Percentiles rank a stretch among this genome's conserved stretches.
Conservation (phyloP, 2,113 vertebrate species). For the Pterocles burchelli region DNA sequence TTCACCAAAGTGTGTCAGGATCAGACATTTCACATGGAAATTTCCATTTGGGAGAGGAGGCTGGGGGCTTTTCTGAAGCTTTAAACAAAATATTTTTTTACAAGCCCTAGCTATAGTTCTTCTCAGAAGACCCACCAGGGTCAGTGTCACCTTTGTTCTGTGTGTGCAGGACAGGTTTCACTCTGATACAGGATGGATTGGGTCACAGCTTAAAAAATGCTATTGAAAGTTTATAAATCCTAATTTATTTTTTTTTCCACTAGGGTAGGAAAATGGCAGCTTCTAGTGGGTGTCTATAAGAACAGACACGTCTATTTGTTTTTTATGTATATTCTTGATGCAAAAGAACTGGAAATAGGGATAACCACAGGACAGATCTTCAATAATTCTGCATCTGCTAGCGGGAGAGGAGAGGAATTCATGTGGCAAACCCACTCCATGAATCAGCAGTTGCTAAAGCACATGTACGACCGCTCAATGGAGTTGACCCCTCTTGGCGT, state of each 20-base stretch:
- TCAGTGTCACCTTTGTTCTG: background rate
- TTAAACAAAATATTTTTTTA: background rate
- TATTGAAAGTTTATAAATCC: background rate
- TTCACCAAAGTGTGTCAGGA: background rate
- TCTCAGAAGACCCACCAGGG: background rate
- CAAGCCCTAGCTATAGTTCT: background rate
- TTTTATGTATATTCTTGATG: background rate
- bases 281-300: background rate
- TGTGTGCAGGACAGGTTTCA: background rate
- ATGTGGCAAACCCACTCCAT: background rate
- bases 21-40: background rate
- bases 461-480: background rate
- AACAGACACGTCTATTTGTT: background rate
- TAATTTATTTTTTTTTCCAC: background rate
- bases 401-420: background rate
- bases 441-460: conserved; percentile 11
- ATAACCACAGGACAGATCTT: background rate
- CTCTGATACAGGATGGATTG: background rate
- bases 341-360: conserved; percentile 6
- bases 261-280: background rate
- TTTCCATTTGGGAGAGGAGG: background rate
- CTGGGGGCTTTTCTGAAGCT: background rate
- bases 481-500: background rate
- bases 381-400: background rate
- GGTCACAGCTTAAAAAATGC: background rate